These are phyloP conservation scores for Hypothenemus hampei DNA, from an alignment of 1,140 invertebrate species.

Conservation along the genomic window DNA sequence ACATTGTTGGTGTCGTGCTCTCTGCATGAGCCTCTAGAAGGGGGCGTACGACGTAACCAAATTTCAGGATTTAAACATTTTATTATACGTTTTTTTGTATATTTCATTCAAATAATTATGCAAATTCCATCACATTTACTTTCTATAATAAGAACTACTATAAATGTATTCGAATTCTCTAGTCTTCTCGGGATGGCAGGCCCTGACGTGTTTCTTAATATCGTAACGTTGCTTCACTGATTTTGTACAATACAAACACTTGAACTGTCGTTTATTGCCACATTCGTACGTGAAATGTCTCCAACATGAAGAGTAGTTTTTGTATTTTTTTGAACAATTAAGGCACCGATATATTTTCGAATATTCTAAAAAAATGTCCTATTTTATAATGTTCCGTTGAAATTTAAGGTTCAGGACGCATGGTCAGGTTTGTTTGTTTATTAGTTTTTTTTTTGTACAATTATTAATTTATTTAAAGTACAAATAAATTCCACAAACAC, in stretches of 20 bases:
- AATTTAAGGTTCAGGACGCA: no score
- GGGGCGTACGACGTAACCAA: no score
- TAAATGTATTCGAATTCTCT: slow-evolving; percentile 22
- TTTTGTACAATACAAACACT: slow-evolving; percentile 38
- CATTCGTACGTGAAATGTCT: slow-evolving; percentile 59
- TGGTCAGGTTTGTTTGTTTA: no score
- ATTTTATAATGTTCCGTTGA: no score
- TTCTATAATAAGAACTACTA: slow-evolving; percentile 14
- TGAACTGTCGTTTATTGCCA: slow-evolving; percentile 51
- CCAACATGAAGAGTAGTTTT: slow-evolving; percentile 23
- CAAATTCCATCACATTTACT: no score
- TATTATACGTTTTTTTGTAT: no score
- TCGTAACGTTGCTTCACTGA: slow-evolving; percentile 40
- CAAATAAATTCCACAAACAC: neutral
- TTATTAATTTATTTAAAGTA: neutral
- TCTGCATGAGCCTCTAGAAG: no score
- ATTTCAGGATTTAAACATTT: no score
- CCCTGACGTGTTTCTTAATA: slow-evolving; percentile 31
- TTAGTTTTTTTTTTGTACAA: no score
- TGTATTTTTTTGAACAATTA: slow-evolving; percentile 12
- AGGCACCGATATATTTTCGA: slow-evolving; percentile 13
- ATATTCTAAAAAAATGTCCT: no score
- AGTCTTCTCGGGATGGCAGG: slow-evolving; percentile 12
- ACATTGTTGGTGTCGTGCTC: no score
- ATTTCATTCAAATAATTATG: no score